A percentile compares a stretch with the other conserved stretches of the same genome.
Conservation (phyloP, 2,113 vertebrate genomes). For the Ameiurus melas region DNA sequence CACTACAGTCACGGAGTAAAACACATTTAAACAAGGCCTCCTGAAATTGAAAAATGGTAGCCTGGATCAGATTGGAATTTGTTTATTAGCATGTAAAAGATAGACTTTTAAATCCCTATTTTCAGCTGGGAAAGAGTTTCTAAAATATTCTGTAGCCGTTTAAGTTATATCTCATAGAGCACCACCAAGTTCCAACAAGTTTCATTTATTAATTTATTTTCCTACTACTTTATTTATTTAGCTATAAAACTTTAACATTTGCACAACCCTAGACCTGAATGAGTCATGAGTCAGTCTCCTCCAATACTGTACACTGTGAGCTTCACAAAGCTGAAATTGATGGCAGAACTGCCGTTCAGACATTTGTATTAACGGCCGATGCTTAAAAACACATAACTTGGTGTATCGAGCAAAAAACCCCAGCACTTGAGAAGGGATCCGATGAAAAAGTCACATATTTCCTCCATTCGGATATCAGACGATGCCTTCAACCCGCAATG, state of each 20-base stretch:
- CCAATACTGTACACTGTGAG: neutral
- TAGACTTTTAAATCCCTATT: constrained; percentile 62
- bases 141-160: constrained; percentile 60
- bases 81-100: constrained; percentile 69
- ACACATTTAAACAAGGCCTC: constrained; percentile 69
- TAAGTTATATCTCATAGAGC: constrained; percentile 60
- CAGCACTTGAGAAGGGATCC: neutral
- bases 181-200: constrained; percentile 33
- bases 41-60: constrained; percentile 60
- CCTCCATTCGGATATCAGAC: neutral
- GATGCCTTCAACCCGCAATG: neutral
- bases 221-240: constrained; percentile 5
- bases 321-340: neutral
- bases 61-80: constrained; percentile 59
- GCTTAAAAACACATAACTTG: neutral
- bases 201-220: constrained; percentile 7
- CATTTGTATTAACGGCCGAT: neutral
- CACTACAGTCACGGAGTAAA: constrained; percentile 65
- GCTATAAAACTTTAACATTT: neutral
- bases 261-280: neutral
- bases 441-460: neutral
- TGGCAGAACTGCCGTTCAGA: neutral
- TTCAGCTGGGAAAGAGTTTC: constrained; percentile 69
- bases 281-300: neutral
- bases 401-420: neutral